phyloP scores from a whole-genome alignment of 2,888 invertebrate genomes.

The Eupeodes luniger region DNA sequence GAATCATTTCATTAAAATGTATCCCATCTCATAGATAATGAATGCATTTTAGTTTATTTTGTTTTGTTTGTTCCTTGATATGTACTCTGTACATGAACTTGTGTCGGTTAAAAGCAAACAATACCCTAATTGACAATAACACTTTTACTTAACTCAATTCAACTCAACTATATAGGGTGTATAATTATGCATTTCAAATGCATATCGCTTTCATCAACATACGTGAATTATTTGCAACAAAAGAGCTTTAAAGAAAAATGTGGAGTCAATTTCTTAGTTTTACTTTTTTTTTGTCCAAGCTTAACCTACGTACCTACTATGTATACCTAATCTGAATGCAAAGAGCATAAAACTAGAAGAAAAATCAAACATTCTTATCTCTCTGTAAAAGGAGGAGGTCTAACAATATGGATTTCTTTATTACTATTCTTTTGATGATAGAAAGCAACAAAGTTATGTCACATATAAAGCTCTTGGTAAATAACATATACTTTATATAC shows the following conservation, averaged over 20 bases:
- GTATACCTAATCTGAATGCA: slow-evolving; percentile 11
- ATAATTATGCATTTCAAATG: neutral
- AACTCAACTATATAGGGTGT: neutral
- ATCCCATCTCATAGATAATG: slow-evolving; percentile 14
- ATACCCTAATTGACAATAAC: slow-evolving; percentile 16
- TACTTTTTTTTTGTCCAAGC: neutral
- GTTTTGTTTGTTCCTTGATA: neutral
- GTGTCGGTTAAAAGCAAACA: slow-evolving; percentile 9
- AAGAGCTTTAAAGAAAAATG: slow-evolving; percentile 12
- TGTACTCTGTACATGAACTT: neutral
- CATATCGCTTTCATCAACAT: slow-evolving; percentile 18
- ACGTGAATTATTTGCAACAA: slow-evolving; percentile 15
- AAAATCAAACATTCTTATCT: slow-evolving; percentile 16
- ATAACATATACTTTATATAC: neutral
- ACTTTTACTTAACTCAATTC: slow-evolving; percentile 18
- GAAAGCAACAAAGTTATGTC: slow-evolving; percentile 29
- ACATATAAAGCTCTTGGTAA: slow-evolving; percentile 26
- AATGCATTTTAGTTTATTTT: slow-evolving; percentile 4
- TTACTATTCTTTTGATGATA: neutral
- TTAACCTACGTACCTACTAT: too few species aligned
- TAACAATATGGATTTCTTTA: neutral
- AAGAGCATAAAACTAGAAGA: slow-evolving; percentile 3
- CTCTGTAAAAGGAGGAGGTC: neutral
- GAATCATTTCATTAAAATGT: slow-evolving; percentile 31
- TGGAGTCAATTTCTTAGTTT: neutral